Conservation (phyloP, 2,888 invertebrate genomes). For the Homarus gammarus region DNA sequence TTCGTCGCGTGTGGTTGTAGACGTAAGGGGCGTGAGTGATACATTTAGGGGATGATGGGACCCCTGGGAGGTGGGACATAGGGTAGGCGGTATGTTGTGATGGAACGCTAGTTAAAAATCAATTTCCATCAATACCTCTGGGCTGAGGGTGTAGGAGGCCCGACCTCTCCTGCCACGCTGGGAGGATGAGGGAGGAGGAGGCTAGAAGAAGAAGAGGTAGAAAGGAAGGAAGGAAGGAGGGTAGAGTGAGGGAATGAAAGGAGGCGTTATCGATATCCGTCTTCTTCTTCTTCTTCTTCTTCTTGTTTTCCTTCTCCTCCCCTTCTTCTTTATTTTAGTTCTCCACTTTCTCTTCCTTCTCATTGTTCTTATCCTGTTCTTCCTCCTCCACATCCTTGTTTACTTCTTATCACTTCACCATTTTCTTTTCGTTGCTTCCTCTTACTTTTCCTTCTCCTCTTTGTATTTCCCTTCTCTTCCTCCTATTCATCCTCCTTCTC, state of each 20-base stretch:
- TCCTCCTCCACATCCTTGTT: too few relatives aligned
- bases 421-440: too few relatives aligned
- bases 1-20: background rate
- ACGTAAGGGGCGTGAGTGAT: background rate
- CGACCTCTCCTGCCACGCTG: too few relatives aligned
- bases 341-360: slow-evolving; percentile 27
- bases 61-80: background rate
- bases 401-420: too few relatives aligned
- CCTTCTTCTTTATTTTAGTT: background rate
- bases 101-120: background rate
- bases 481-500: too few relatives aligned
- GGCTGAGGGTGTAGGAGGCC: background rate
- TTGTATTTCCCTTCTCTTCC: too few relatives aligned
- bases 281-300: too few relatives aligned
- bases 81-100: background rate
- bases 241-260: too few relatives aligned
- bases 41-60: background rate
- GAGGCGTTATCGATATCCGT: background rate
- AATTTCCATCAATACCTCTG: background rate
- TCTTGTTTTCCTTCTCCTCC: background rate
- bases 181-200: too few relatives aligned
- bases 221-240: background rate
- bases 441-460: too few relatives aligned
- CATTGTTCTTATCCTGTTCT: too few relatives aligned
- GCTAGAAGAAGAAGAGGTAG: background rate